Evolutionary conservation across 2,113 vertebrate genomes (phyloP), one percentile per base, ranked within the genome.

Genomic region (Vulpes ferrilata): DNA sequence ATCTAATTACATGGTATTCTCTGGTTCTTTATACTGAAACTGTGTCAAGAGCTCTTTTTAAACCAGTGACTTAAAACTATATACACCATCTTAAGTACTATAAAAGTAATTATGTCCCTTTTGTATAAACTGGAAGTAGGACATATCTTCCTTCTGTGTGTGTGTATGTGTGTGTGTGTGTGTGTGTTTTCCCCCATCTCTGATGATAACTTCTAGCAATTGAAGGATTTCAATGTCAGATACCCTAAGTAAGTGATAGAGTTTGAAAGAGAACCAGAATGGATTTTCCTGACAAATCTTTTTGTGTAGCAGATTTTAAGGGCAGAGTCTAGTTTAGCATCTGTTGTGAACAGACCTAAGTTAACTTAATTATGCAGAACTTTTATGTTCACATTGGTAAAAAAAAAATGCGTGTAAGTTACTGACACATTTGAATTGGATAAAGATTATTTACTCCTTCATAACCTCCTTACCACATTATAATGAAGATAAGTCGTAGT

Each of bases 211-310:
- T 88, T 86, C 55, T 11, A 83, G 20, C 55, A 76, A 90, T 43
- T 83, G n/a, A 30, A 92, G 19, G 7, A 82, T 88, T 96, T 97
- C 71, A 88, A 88, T 85, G 51, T 95, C 60, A 93, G 32, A 48
- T 48, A 85, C 13, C 57, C 23, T 60, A 78, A 79, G 67, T 4
- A 82, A 89, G 20, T 67, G 23, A 83, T 4, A 83, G 20, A 30
- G 1, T 83, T 69, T 62, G 60, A 95, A 88, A 82, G 1, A 90
- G 19, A 87, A 38, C 38, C 15, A 64, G 27, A 48, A 62, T 90
- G 60, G 32, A 90, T 88, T 64, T 93, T 93, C 79, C 51, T 67
- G 83, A 88, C 17, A 55, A 83, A 84, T 65, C 48, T 91, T 78
- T 83, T 27, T 43, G 32, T 79, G n/a, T 82, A 93, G 67, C 15